Conservation (phyloP, 2,113 vertebrate species). For the Hepsetus odoe region DNA sequence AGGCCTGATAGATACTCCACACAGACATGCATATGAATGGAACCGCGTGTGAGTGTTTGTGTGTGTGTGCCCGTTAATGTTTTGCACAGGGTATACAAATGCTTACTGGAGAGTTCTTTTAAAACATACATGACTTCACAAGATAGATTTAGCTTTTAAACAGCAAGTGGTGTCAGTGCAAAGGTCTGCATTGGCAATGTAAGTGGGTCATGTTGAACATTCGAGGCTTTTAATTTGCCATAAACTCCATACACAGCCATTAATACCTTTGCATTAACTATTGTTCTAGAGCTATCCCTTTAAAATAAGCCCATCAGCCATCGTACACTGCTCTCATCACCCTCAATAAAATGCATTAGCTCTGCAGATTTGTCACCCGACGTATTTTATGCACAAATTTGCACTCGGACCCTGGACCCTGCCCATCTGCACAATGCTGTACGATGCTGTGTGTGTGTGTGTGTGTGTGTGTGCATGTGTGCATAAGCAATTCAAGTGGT, state of each 20-base stretch:
- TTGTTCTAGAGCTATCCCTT: conserved; percentile 69
- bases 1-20: conserved; percentile 45
- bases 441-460: conserved; percentile 41
- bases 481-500: no score
- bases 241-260: conserved; percentile 74
- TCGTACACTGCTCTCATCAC: conserved; percentile 61
- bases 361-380: conserved; percentile 61
- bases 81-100: conserved; percentile 48
- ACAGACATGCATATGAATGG: conserved; percentile 47
- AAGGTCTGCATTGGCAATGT: conserved; percentile 74
- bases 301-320: conserved; percentile 71
- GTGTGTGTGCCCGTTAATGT: conserved; percentile 7
- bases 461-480: conserved; percentile 54
- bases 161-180: conserved; percentile 67
- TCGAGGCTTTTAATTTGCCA: conserved; percentile 79
- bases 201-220: conserved; percentile 77
- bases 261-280: conserved; percentile 71
- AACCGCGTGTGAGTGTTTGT: neutral
- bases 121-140: conserved; percentile 74
- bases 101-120: conserved; percentile 49
- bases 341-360: conserved; percentile 64
- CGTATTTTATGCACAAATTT: conserved; percentile 39
- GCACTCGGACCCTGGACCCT: no score
- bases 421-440: neutral
- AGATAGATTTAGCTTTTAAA: conserved; percentile 81